A percentile compares a stretch with the other conserved stretches of the same genome.
phyloP scores from a whole-genome alignment of 2,113 vertebrate species.

The Ctenodactylus gundi region DNA sequence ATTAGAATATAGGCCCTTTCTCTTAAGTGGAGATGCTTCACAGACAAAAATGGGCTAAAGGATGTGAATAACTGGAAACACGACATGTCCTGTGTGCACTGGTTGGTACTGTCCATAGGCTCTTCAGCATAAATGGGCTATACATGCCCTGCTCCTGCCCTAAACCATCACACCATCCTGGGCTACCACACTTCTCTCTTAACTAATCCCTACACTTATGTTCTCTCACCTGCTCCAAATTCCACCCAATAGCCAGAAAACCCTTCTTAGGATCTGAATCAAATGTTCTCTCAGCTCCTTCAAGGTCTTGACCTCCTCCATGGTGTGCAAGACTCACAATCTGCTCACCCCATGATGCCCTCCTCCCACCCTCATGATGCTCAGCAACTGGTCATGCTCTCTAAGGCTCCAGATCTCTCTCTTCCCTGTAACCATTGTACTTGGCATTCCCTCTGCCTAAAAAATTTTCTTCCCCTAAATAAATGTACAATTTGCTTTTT shows the following conservation, averaged over 20 bases:
- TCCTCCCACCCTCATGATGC: not conserved
- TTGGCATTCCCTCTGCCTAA: not conserved
- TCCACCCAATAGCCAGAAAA: not conserved
- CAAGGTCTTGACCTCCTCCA: not conserved
- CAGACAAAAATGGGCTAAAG: conserved; percentile 14
- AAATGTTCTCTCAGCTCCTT: not conserved
- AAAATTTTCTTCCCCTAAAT: not conserved
- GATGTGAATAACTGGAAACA: not conserved
- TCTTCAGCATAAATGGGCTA: not conserved
- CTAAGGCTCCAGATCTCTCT: not conserved
- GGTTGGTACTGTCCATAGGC: not conserved
- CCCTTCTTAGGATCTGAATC: not conserved
- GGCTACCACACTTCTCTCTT: not conserved
- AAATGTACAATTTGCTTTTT: not conserved
- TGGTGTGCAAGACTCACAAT: not conserved
- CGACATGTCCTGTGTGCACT: not conserved
- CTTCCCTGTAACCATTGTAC: not conserved
- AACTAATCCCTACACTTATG: not conserved
- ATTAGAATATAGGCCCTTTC: not conserved
- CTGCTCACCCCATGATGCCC: not conserved
- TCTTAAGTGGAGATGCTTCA: not conserved
- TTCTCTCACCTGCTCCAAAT: not conserved
- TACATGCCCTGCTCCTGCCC: not conserved
- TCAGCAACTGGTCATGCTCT: not conserved
- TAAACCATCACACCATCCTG: not conserved